Conservation (phyloP, 2,113 vertebrate genomes). For the Ascaphus truei region DNA sequence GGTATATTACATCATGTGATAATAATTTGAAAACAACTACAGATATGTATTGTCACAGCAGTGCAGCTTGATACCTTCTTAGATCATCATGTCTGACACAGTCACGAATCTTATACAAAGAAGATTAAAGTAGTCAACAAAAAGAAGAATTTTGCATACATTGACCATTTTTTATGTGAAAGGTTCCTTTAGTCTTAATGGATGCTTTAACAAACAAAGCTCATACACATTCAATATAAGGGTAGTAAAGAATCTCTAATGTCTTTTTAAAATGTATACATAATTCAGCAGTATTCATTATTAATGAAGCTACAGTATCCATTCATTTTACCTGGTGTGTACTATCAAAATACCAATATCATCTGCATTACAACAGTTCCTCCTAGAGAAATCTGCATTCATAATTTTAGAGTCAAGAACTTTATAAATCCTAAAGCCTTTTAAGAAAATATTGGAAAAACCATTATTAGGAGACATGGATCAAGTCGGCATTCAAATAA, state of each 20-base stretch:
- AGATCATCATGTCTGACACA: too few species aligned
- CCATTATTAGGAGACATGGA: background rate
- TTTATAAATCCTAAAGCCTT: slow-evolving; percentile 15
- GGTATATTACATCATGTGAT: too few species aligned
- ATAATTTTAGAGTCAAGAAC: slow-evolving; percentile 19
- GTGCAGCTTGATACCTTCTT: too few species aligned
- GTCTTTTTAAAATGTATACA: slow-evolving; percentile 36
- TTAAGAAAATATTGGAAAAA: background rate
- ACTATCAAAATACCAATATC: slow-evolving; percentile 35
- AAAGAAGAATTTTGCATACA: slow-evolving; percentile 4
- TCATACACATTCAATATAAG: accelerated
- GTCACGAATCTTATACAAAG: too few species aligned
- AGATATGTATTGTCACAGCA: too few species aligned
- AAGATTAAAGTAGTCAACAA: background rate
- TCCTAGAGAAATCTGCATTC: slow-evolving; percentile 19
- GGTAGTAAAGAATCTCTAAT: slow-evolving; percentile 18
- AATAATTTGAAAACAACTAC: too few species aligned
- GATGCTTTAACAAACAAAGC: slow-evolving; percentile 34
- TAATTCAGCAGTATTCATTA: slow-evolving; percentile 32
- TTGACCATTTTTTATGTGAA: slow-evolving; percentile 6
- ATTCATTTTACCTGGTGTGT: slow-evolving; percentile 39
- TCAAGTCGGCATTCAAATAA: background rate
- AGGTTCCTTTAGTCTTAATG: slow-evolving; percentile 11
- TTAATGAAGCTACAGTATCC: slow-evolving; percentile 27
- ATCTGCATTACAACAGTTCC: background rate